A percentile compares a stretch with the other conserved stretches of the same genome.
Evolutionary conservation across 2,113 vertebrate genomes (phyloP).

Genomic region (Electrona antarctica): DNA sequence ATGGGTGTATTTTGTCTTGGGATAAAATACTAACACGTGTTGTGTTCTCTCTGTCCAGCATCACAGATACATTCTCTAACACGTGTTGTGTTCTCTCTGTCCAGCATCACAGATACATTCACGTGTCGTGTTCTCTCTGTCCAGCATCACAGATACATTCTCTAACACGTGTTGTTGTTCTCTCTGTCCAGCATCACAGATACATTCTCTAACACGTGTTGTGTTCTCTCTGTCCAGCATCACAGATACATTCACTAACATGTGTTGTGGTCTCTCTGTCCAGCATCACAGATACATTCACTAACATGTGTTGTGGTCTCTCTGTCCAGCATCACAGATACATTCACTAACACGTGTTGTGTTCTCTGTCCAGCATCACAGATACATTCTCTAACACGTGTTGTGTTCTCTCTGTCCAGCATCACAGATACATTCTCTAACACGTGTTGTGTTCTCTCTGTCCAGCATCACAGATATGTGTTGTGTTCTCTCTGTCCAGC

Average conservation of each 20-base stretch:
- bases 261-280: too few relatives aligned
- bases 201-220: too few relatives aligned
- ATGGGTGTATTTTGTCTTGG: neutral
- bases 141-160: slow-evolving; percentile 90
- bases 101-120: slow-evolving; percentile 90
- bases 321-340: slow-evolving; percentile 86
- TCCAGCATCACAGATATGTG: slow-evolving; percentile 90
- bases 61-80: slow-evolving; percentile 90
- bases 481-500: slow-evolving; percentile 75
- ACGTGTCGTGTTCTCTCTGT: too few relatives aligned
- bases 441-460: too few relatives aligned
- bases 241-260: slow-evolving; percentile 87
- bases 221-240: slow-evolving; percentile 83
- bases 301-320: too few relatives aligned
- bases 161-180: too few relatives aligned
- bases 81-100: too few relatives aligned
- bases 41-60: slow-evolving; percentile 70
- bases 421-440: slow-evolving; percentile 90
- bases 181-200: slow-evolving; percentile 86
- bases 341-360: too few relatives aligned
- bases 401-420: slow-evolving; percentile 75
- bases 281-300: slow-evolving; percentile 91
- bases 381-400: too few relatives aligned
- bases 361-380: slow-evolving; percentile 85
- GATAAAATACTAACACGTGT: neutral